A percentile compares a stretch with the other conserved stretches of the same genome.
phyloP scores from a whole-genome alignment of 2,113 vertebrate species.

The Montifringilla adamsi region DNA sequence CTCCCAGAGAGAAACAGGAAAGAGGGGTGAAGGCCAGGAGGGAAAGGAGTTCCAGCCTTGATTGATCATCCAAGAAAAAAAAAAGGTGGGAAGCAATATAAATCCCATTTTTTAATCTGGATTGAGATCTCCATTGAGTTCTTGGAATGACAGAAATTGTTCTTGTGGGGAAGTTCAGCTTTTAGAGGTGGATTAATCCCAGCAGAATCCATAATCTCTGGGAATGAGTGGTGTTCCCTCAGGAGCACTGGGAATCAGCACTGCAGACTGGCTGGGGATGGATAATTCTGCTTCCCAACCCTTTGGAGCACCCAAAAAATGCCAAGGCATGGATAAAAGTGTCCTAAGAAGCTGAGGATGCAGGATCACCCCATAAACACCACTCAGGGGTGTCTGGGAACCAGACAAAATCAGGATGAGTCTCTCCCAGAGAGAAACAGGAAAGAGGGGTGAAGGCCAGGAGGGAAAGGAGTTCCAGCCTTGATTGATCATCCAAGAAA shows the following conservation, averaged over 20 bases:
- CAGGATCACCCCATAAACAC: neutral
- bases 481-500: neutral
- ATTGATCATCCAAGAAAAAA: neutral
- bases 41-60: neutral
- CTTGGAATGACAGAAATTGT: neutral
- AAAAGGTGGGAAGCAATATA: neutral
- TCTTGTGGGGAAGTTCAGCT: neutral
- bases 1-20: neutral
- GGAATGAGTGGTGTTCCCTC: neutral
- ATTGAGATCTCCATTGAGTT: neutral
- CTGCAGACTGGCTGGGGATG: neutral
- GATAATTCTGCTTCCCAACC: neutral
- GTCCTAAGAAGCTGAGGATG: neutral
- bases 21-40: neutral
- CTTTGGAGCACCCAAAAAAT: neutral
- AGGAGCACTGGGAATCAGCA: neutral
- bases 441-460: neutral
- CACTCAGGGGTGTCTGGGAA: neutral
- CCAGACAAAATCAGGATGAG: neutral
- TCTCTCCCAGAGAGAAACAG: neutral
- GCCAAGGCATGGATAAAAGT: neutral
- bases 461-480: neutral
- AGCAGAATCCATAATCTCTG: neutral
- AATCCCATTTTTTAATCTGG: neutral
- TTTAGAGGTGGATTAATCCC: neutral